Evolutionary conservation across 2,113 vertebrate genomes (phyloP).

Genomic region (Macquaria australasica): DNA sequence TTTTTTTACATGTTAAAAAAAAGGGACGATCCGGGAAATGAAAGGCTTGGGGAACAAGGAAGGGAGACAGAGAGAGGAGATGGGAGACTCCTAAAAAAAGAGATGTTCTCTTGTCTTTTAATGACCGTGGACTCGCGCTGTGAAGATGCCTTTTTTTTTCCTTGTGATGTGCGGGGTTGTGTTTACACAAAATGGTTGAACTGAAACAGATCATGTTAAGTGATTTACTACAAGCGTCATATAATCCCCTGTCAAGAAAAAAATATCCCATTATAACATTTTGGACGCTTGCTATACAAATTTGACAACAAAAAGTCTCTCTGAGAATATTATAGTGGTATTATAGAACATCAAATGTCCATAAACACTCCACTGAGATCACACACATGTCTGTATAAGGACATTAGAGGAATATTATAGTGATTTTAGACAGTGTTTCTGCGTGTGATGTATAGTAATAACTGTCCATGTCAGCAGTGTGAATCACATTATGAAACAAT

Average conservation of each 20-base stretch:
- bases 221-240: conserved; percentile 40
- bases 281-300: conserved; percentile 11
- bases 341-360: background rate
- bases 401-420: background rate
- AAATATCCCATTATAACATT: background rate
- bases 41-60: conserved; percentile 43
- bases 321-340: background rate
- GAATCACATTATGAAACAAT: conserved; percentile 46
- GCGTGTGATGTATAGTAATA: background rate
- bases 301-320: conserved; percentile 12
- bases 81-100: conserved; percentile 20
- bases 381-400: background rate
- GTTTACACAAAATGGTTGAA: conserved; percentile 54
- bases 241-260: conserved; percentile 24
- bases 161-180: conserved; percentile 20
- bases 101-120: conserved; percentile 37
- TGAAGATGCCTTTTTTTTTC: conserved; percentile 26
- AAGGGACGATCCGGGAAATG: conserved; percentile 42
- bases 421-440: background rate
- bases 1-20: conserved; percentile 53
- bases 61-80: conserved; percentile 22
- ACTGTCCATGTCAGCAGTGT: conserved; percentile 32
- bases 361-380: conserved; percentile 19
- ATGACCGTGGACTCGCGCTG: conserved; percentile 27
- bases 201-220: conserved; percentile 50